These are phyloP conservation scores for Drosophila rubida DNA, from an alignment of 2,888 invertebrate species.

Conservation along the genomic window DNA sequence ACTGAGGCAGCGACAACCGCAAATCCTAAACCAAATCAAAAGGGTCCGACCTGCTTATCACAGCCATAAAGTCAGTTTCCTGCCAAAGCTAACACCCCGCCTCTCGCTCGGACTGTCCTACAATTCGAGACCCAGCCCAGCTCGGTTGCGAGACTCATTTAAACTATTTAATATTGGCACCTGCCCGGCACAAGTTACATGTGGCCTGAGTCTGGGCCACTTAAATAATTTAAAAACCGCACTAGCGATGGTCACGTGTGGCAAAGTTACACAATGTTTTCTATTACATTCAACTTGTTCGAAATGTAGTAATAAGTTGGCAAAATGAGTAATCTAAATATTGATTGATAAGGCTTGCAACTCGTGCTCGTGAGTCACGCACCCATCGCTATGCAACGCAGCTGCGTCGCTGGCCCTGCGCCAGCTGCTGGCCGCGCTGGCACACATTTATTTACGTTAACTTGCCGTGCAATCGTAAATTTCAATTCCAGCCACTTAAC, in stretches of 20 bases:
- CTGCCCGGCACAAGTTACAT: constrained; percentile 46
- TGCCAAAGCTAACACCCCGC: constrained; percentile 10
- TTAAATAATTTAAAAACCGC: constrained; percentile 66
- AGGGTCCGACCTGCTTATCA: constrained; percentile 79
- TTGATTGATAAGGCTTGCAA: no score
- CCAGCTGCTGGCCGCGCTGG: constrained; percentile 52
- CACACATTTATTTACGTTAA: constrained; percentile 74
- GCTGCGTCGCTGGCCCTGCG: constrained; percentile 3
- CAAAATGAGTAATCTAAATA: no score
- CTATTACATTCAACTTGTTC: neutral
- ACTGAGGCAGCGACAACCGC: constrained; percentile 63
- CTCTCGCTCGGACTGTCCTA: neutral
- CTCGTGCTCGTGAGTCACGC: constrained; percentile 17
- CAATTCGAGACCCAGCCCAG: neutral
- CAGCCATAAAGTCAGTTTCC: constrained; percentile 72
- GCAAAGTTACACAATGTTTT: neutral
- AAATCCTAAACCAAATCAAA: constrained; percentile 79
- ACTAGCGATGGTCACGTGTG: constrained; percentile 33
- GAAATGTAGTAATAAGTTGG: neutral
- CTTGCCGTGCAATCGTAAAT: constrained; percentile 73
- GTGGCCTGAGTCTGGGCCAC: constrained; percentile 34
- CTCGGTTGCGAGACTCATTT: constrained; percentile 49
- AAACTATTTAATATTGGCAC: constrained; percentile 78
- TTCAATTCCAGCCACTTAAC: constrained; percentile 77
- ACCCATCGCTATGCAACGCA: neutral